These are phyloP conservation scores for Drosophila orena DNA, from an alignment of 1,140 invertebrate species.

Conservation along the genomic window DNA sequence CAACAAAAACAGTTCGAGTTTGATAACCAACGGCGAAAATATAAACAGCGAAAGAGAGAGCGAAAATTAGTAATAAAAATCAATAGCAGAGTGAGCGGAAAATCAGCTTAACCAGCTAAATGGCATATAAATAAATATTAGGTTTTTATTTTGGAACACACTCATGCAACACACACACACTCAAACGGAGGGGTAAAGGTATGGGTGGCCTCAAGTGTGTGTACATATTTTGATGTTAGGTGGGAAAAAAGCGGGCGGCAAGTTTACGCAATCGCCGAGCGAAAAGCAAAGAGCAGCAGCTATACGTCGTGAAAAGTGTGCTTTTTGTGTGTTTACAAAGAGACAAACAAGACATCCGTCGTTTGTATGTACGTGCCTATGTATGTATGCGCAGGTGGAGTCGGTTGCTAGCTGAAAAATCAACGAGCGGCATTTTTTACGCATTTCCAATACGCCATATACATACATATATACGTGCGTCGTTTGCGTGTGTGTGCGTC, in stretches of 20 bases:
- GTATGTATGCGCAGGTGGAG: slow-evolving; percentile 72
- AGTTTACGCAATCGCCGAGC: slow-evolving; percentile 78
- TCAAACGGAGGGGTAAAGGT: slow-evolving; percentile 12
- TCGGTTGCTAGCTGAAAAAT: slow-evolving; percentile 81
- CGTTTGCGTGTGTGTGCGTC: slow-evolving; percentile 29
- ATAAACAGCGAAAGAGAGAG: slow-evolving; percentile 51
- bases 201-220: slow-evolving; percentile 66
- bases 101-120: slow-evolving; percentile 23
- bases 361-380: slow-evolving; percentile 49
- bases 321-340: slow-evolving; percentile 78
- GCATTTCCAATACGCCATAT: slow-evolving; percentile 73
- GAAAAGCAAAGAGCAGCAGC: slow-evolving; percentile 47
- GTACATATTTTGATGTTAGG: slow-evolving; percentile 81
- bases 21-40: slow-evolving; percentile 63
- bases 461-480: neutral
- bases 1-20: slow-evolving; percentile 74
- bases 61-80: slow-evolving; percentile 53
- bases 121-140: slow-evolving; percentile 54
- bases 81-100: slow-evolving; percentile 38
- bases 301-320: slow-evolving; percentile 75
- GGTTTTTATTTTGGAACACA: slow-evolving; percentile 72
- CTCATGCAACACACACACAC: slow-evolving; percentile 50
- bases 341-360: slow-evolving; percentile 72
- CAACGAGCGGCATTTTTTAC: slow-evolving; percentile 82
- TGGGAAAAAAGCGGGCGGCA: slow-evolving; percentile 81